phyloP scores from a whole-genome alignment of 2,113 vertebrate genomes.

The Rhombomys opimus region DNA sequence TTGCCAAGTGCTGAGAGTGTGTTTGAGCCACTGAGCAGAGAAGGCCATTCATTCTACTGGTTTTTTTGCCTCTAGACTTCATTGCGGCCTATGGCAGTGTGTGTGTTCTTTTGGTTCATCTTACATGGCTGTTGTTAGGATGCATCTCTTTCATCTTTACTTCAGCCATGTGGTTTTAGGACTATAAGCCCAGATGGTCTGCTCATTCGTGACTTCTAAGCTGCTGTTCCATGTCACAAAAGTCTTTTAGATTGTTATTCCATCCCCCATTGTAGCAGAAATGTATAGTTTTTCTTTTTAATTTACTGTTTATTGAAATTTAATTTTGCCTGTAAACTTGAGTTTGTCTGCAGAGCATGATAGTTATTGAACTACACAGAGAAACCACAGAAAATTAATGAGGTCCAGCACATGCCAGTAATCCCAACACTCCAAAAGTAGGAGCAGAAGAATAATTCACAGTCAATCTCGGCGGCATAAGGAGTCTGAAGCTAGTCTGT shows the following conservation, averaged over 20 bases:
- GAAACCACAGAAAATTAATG: slow-evolving; percentile 1
- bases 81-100: background rate
- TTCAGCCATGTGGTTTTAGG: background rate
- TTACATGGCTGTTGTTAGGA: no score
- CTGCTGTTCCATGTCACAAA: background rate
- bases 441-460: background rate
- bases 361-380: background rate
- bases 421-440: background rate
- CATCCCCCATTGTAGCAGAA: background rate
- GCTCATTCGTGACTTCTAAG: background rate
- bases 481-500: background rate
- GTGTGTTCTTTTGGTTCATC: background rate
- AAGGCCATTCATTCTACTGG: background rate
- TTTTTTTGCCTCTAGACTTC: background rate
- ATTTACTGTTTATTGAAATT: background rate
- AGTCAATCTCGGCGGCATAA: background rate
- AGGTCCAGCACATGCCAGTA: background rate
- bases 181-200: background rate
- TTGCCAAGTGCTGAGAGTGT: background rate
- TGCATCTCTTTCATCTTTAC: background rate
- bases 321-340: slow-evolving; percentile 16
- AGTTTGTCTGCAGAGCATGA: slow-evolving; percentile 22
- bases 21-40: background rate
- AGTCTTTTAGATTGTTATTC: slow-evolving; percentile 1
- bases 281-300: background rate